Conservation (phyloP, 2,797 vertebrate species). For the Malacoraja senta region DNA sequence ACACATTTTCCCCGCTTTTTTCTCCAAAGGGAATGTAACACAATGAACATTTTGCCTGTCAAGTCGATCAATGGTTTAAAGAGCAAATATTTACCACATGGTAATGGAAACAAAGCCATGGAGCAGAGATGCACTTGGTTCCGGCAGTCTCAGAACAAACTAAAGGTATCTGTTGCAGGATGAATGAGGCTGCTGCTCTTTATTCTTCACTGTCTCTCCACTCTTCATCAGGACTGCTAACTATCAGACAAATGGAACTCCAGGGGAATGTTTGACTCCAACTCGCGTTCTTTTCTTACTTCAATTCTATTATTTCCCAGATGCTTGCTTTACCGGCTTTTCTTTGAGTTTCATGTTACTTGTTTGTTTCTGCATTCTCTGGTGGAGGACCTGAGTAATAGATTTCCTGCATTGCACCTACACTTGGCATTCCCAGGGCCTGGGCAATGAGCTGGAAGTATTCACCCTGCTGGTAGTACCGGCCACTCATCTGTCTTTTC, state of each 20-base stretch:
- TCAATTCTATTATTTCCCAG: background rate
- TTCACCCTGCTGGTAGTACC: background rate
- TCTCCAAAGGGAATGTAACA: background rate
- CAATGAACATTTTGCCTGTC: background rate
- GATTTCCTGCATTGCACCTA: background rate
- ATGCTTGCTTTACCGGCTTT: background rate
- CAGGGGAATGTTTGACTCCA: background rate
- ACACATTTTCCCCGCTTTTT: background rate
- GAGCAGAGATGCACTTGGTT: no score
- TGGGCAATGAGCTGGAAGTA: background rate
- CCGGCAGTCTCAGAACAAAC: no score
- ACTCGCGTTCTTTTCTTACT: background rate
- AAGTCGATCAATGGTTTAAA: background rate
- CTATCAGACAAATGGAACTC: background rate
- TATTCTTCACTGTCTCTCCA: background rate
- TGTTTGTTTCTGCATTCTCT: background rate
- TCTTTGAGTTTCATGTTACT: background rate
- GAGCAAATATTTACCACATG: no score
- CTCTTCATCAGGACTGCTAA: background rate
- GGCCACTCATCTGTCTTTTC: background rate
- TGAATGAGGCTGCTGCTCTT: background rate
- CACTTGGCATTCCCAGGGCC: background rate
- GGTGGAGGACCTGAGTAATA: background rate
- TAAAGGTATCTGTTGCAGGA: no score
- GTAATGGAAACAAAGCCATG: no score